Percentiles rank a stretch among this genome's conserved stretches.
phyloP scores from a whole-genome alignment of 2,888 invertebrate genomes.

The Amaurobius ferox region DNA sequence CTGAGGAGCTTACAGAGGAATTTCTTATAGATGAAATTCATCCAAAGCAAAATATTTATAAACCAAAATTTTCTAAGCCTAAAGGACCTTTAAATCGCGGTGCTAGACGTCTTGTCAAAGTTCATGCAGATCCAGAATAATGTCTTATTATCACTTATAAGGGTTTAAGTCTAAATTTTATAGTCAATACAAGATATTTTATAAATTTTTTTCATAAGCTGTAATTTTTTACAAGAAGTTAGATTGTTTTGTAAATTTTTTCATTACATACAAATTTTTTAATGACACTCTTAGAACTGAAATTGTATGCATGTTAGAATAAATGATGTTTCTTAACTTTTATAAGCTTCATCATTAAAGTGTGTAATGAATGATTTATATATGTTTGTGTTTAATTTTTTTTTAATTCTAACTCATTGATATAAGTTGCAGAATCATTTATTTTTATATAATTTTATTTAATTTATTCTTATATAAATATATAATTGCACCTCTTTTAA shows the following conservation, averaged over 20 bases:
- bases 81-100: conserved; percentile 96
- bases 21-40: conserved; percentile 95
- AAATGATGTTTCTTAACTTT: too few species aligned
- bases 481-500: too few species aligned
- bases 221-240: conserved; percentile 4
- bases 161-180: conserved; percentile 6
- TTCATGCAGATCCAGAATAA: conserved; percentile 43
- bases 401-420: too few species aligned
- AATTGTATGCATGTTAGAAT: too few species aligned
- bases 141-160: not conserved
- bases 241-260: conserved; percentile 10
- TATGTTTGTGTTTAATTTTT: too few species aligned
- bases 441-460: too few species aligned
- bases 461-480: too few species aligned
- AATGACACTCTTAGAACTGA: too few species aligned
- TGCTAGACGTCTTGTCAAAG: conserved; percentile 84
- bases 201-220: not conserved
- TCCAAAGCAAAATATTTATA: conserved; percentile 91
- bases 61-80: conserved; percentile 96
- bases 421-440: too few species aligned
- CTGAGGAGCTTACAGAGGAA: conserved; percentile 91
- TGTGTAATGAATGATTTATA: too few species aligned
- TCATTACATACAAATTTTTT: not conserved
- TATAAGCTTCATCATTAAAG: too few species aligned
- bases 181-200: conserved; percentile 13